These are phyloP conservation scores for Pristionchus exspectatus DNA, from an alignment of 2,888 invertebrate genomes.

Conservation along the genomic window DNA sequence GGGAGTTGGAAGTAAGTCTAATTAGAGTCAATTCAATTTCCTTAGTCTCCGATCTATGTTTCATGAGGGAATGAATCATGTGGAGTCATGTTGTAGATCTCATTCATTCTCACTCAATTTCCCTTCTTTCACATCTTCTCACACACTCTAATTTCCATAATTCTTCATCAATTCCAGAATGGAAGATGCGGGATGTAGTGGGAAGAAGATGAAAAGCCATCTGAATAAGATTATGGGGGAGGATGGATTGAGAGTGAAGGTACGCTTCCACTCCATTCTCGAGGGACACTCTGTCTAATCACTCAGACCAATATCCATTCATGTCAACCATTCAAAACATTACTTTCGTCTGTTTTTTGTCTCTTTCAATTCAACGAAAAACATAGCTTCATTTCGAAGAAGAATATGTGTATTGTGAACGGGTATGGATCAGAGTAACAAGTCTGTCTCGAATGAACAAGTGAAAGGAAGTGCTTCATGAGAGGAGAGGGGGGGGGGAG, in stretches of 20 bases:
- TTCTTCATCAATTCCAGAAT: not conserved
- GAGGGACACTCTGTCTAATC: not conserved
- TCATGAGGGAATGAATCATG: not conserved
- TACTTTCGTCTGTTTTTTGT: not conserved
- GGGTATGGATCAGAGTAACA: not conserved
- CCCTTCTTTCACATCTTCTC: not conserved
- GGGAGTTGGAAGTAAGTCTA: conserved; percentile 27
- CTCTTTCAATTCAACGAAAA: not conserved
- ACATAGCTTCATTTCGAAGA: not conserved
- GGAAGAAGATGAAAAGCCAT: conserved; percentile 12
- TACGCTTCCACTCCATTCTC: not conserved
- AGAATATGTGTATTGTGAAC: not conserved
- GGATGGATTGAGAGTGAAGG: conserved; percentile 12
- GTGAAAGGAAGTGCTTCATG: conserved; percentile 5
- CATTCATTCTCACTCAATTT: not conserved
- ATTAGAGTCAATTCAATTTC: not conserved
- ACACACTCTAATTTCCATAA: conserved; percentile 1
- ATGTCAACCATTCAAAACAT: not conserved
- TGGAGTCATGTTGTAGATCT: not conserved
- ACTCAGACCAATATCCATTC: not conserved
- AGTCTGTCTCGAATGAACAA: not conserved
- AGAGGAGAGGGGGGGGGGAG: not conserved
- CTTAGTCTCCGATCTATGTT: not conserved
- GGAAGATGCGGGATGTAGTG: conserved; percentile 46
- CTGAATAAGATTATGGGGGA: not conserved